Percentiles rank a stretch among this genome's conserved stretches.
phyloP scores from a whole-genome alignment of 2,797 vertebrate species.

The Oreortyx pictus region DNA sequence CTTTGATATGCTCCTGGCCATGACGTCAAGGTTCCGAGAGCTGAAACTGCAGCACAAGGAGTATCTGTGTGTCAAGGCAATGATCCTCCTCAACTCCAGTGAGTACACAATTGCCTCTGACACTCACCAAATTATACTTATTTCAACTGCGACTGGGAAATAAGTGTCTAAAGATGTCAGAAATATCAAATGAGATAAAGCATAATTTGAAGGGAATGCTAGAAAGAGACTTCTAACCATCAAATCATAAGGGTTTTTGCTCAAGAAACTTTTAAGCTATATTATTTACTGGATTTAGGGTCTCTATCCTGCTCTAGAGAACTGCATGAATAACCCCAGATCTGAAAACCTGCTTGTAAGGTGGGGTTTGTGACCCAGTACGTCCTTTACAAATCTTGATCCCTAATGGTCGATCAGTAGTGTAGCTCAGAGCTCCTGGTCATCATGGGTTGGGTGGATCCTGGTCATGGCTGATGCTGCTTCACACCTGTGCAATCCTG shows the following conservation, averaged over 20 bases:
- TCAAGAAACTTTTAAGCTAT: background rate
- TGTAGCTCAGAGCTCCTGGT: background rate
- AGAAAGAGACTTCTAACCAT: background rate
- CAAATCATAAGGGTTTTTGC: background rate
- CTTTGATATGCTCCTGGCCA: slow-evolving; percentile 97
- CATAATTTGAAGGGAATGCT: background rate
- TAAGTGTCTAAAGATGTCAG: background rate
- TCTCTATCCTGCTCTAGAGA: background rate
- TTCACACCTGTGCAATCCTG: background rate
- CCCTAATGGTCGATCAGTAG: background rate
- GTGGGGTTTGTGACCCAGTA: background rate
- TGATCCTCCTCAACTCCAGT: slow-evolving; percentile 99
- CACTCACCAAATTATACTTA: background rate
- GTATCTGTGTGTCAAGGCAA: slow-evolving; percentile 97
- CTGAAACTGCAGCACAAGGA: slow-evolving; percentile 95
- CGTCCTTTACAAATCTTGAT: background rate
- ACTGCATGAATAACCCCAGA: background rate
- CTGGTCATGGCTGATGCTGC: background rate
- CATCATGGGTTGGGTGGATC: background rate
- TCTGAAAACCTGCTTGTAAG: background rate
- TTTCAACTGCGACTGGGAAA: background rate
- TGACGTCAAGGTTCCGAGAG: slow-evolving; percentile 93
- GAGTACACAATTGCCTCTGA: slow-evolving; percentile 77
- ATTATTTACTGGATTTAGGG: background rate
- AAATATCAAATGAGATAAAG: background rate